Evolutionary conservation across 1,140 invertebrate genomes (phyloP).

Genomic region (Tyrophagus putrescentiae): DNA sequence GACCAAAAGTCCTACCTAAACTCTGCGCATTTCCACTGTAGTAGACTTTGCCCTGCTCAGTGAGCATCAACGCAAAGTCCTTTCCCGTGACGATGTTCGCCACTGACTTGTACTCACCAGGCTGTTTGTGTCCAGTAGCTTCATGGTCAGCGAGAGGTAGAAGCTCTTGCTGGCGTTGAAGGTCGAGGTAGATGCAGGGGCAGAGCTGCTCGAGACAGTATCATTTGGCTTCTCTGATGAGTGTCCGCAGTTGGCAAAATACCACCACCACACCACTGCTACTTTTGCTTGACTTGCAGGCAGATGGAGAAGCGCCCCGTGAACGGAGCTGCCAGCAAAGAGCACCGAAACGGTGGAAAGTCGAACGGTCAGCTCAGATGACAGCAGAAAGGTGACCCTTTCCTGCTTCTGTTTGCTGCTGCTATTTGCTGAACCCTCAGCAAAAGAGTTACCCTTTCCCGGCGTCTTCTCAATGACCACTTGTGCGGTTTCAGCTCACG

Average conservation of each 20-base stretch:
- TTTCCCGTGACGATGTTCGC: slow-evolving; percentile 53
- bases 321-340: background rate
- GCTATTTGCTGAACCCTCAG: no score
- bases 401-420: slow-evolving; percentile 41
- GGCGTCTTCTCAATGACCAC: slow-evolving; percentile 25
- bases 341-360: background rate
- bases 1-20: slow-evolving; percentile 50
- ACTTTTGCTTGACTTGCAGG: slow-evolving; percentile 5
- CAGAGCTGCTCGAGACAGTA: no score
- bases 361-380: slow-evolving; percentile 1
- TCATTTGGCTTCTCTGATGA: no score
- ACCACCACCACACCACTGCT: background rate
- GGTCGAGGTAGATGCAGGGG: no score
- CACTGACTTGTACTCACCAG: slow-evolving; percentile 46
- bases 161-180: no score
- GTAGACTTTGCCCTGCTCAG: slow-evolving; percentile 54
- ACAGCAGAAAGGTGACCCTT: background rate
- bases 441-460: no score
- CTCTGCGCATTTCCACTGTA: slow-evolving; percentile 60
- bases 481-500: slow-evolving; percentile 54
- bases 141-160: background rate
- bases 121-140: slow-evolving; percentile 2
- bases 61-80: slow-evolving; percentile 65
- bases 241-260: background rate
- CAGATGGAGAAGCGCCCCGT: background rate